These are phyloP conservation scores for Chamaetylas fuelleborni DNA, from an alignment of 2,113 vertebrate genomes.

Conservation along the genomic window DNA sequence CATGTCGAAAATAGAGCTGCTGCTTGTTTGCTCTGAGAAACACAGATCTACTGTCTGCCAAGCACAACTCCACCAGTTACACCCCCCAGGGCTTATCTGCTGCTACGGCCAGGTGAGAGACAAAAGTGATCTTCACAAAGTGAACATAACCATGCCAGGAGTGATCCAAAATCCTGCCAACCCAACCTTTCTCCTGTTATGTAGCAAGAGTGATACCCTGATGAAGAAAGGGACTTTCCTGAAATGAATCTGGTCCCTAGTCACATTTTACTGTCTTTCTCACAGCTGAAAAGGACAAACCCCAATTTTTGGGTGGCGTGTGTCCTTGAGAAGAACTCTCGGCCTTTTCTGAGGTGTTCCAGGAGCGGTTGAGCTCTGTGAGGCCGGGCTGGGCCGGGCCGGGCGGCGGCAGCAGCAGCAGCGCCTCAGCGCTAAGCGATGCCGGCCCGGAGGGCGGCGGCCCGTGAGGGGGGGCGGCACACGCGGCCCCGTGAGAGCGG, in stretches of 20 bases:
- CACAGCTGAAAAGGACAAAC: neutral
- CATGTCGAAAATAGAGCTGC: neutral
- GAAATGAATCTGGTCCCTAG: neutral
- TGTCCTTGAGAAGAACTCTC: neutral
- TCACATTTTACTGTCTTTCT: neutral
- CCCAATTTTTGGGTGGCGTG: rapidly evolving
- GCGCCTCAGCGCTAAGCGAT: rapidly evolving
- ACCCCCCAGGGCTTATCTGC: neutral
- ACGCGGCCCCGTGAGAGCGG: rapidly evolving
- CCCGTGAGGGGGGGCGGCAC: no score
- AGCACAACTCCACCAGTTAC: neutral
- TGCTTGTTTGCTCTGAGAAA: neutral
- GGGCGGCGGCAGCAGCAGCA: neutral
- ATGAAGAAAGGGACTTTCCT: neutral
- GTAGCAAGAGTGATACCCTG: neutral
- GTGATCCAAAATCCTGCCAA: neutral
- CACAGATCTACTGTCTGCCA: neutral
- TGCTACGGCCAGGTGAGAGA: rapidly evolving
- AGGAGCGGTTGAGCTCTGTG: rapidly evolving
- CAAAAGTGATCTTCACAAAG: neutral
- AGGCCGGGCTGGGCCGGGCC: neutral
- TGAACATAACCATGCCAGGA: neutral
- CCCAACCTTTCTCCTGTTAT: neutral
- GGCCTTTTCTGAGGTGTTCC: rapidly evolving
- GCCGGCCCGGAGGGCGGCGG: rapidly evolving